Percentiles rank a stretch among this genome's conserved stretches.
phyloP scores from a whole-genome alignment of 2,888 invertebrate genomes.

The Parapristionchus giblindavisi region DNA sequence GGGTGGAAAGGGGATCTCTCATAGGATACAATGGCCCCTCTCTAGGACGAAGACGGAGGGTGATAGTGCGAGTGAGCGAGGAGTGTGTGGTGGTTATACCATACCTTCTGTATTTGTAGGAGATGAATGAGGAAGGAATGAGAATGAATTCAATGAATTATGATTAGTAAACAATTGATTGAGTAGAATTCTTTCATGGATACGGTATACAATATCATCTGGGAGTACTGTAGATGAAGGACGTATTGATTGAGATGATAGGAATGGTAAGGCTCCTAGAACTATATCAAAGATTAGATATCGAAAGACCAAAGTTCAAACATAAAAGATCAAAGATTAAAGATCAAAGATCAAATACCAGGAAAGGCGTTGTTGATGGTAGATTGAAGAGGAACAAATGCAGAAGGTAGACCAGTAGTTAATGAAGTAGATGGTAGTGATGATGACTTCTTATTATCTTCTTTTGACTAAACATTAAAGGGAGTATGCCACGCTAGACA shows the following conservation, averaged over 20 bases:
- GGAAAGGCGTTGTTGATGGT: background rate
- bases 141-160: constrained; percentile 10
- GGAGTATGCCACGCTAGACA: too few relatives aligned
- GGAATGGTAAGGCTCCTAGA: too few relatives aligned
- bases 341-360: background rate
- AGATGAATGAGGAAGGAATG: constrained; percentile 16
- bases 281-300: too few relatives aligned
- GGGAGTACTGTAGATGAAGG: constrained; percentile 18
- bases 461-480: constrained; percentile 31
- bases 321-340: too few relatives aligned
- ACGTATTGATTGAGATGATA: background rate
- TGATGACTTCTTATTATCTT: constrained; percentile 27
- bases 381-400: constrained; percentile 28
- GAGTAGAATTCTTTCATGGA: constrained; percentile 26
- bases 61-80: too few relatives aligned
- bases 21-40: too few relatives aligned
- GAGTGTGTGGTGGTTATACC: too few relatives aligned
- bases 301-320: too few relatives aligned
- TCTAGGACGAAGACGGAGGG: too few relatives aligned
- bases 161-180: constrained; percentile 8
- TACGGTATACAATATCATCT: constrained; percentile 5
- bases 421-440: constrained; percentile 6
- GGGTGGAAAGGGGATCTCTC: too few relatives aligned
- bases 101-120: background rate
- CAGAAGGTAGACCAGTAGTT: constrained; percentile 22